Conservation (phyloP, 37 sponge, comb jelly and placozoan genomes). For the Amphimedon queenslandica region DNA sequence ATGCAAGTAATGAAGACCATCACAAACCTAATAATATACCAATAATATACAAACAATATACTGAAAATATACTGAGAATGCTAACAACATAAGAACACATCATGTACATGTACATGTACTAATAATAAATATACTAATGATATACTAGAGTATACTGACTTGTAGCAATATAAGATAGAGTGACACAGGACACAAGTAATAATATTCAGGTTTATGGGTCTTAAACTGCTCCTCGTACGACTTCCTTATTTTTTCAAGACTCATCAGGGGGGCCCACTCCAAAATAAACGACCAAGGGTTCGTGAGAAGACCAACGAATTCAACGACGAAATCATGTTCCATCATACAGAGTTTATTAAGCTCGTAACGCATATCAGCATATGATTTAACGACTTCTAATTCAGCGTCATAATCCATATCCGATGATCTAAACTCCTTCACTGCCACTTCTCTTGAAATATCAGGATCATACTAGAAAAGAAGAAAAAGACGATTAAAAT, state of each 20-base stretch:
- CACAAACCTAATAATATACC: slow-evolving; percentile 26
- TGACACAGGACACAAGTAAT: slow-evolving; percentile 28
- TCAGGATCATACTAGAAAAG: neutral
- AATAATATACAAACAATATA: too few relatives aligned
- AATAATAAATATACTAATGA: neutral
- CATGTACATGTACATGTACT: neutral
- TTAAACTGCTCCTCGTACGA: neutral
- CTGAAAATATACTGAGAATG: too few relatives aligned
- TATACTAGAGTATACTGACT: slow-evolving; percentile 13
- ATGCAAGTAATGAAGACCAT: slow-evolving; percentile 51
- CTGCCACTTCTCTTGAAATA: slow-evolving; percentile 39
- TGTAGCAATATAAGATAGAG: slow-evolving; percentile 28
- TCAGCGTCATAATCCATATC: slow-evolving; percentile 10
- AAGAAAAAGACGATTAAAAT: neutral
- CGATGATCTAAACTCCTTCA: slow-evolving; percentile 35
- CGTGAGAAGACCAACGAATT: slow-evolving; percentile 53
- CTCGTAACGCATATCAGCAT: slow-evolving; percentile 67
- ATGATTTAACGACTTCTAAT: slow-evolving; percentile 35
- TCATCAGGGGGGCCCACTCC: slow-evolving; percentile 74
- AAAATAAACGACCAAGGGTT: slow-evolving; percentile 64
- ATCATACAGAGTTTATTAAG: slow-evolving; percentile 49
- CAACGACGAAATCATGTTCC: slow-evolving; percentile 50
- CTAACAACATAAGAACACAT: too few relatives aligned
- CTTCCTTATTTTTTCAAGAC: slow-evolving; percentile 36
- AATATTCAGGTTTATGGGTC: too few relatives aligned